phyloP scores from a whole-genome alignment of 2,888 invertebrate species.

The Amitus sp. region DNA sequence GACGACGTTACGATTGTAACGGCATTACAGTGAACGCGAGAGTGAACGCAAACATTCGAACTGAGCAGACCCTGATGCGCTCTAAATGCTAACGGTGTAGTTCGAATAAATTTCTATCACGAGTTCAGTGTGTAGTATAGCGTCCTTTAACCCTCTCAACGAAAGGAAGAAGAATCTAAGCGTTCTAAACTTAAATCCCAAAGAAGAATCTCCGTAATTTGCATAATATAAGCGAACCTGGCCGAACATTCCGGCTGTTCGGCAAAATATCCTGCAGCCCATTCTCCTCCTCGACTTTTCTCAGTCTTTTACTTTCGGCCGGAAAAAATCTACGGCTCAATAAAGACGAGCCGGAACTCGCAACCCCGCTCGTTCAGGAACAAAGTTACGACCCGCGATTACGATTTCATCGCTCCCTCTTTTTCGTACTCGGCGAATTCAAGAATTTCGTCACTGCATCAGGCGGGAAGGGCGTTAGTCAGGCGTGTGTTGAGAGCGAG shows the following conservation, averaged over 20 bases:
- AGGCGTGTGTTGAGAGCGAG: slow-evolving; percentile 36
- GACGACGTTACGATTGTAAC: slow-evolving; percentile 9
- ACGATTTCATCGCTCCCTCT: slow-evolving; percentile 3
- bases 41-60: not conserved
- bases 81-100: slow-evolving; percentile 17
- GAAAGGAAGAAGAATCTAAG: slow-evolving; percentile 14
- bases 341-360: slow-evolving; percentile 3
- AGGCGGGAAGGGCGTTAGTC: slow-evolving; percentile 17
- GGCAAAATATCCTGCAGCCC: slow-evolving; percentile 11
- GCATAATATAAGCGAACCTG: slow-evolving; percentile 17
- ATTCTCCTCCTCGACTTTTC: slow-evolving; percentile 10
- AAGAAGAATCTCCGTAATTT: slow-evolving; percentile 16
- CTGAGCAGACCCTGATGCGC: slow-evolving; percentile 1
- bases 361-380: not conserved
- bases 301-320: slow-evolving; percentile 4
- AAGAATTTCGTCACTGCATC: slow-evolving; percentile 32
- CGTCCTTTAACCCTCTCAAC: slow-evolving; percentile 8
- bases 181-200: slow-evolving; percentile 20
- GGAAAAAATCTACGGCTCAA: not conserved
- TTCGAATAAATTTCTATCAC: slow-evolving; percentile 20
- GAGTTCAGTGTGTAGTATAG: slow-evolving; percentile 15
- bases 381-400: slow-evolving; percentile 1
- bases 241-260: slow-evolving; percentile 12
- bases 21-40: not conserved
- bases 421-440: slow-evolving; percentile 38